Evolutionary conservation across 2,797 vertebrate genomes (phyloP).

Genomic region (Aphelocoma californica): DNA sequence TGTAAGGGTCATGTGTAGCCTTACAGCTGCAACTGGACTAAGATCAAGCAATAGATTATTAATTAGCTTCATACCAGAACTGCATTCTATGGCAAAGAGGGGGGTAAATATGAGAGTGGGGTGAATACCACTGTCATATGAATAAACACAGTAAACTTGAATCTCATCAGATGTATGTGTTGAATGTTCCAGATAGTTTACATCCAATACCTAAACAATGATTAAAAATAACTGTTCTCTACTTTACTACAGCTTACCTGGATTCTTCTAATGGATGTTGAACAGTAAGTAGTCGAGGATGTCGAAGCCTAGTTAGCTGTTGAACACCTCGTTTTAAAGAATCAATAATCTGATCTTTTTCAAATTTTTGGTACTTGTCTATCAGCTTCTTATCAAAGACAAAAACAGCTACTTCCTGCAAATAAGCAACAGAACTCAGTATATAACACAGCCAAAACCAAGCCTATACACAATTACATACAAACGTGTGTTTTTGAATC

Average conservation of each 20-base stretch:
- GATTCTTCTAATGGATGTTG: slow-evolving; percentile 98
- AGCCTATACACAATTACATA: neutral
- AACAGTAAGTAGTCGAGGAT: slow-evolving; percentile 94
- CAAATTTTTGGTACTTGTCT: slow-evolving; percentile 96
- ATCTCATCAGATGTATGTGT: neutral
- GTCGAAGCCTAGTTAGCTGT: slow-evolving; percentile 93
- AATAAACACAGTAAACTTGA: neutral
- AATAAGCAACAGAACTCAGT: neutral
- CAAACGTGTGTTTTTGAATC: neutral
- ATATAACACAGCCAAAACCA: neutral
- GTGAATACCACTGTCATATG: neutral
- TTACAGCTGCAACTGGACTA: neutral
- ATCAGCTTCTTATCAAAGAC: slow-evolving; percentile 98
- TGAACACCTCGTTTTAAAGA: slow-evolving; percentile 94
- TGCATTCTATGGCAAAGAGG: neutral
- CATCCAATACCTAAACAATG: neutral
- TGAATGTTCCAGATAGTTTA: neutral
- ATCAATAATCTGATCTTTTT: slow-evolving; percentile 97
- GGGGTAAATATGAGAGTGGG: no score
- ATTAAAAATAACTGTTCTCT: neutral
- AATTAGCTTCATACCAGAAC: neutral
- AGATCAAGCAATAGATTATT: neutral
- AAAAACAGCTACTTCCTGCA: slow-evolving; percentile 97
- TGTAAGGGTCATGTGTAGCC: neutral
- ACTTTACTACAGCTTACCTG: slow-evolving; percentile 78